Evolutionary conservation across 2,888 invertebrate genomes (phyloP), one percentile per base, ranked within the genome.

Genomic region (Entomobrya proxima): DNA sequence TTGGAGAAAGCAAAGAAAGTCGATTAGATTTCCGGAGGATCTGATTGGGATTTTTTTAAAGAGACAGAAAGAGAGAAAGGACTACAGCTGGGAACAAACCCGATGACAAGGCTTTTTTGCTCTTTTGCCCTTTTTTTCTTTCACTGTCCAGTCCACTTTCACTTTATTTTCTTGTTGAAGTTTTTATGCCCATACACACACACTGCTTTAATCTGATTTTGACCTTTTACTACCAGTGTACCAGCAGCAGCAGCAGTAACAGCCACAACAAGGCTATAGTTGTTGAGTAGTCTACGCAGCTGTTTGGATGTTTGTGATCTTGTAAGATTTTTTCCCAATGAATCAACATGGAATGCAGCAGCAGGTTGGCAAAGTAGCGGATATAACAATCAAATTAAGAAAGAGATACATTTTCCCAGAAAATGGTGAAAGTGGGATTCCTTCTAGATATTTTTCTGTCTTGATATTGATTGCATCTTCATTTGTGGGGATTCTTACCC

Each of bases 311-410:
- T n/a, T n/a, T n/a, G n/a, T n/a, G n/a, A n/a, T n/a, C n/a, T n/a
- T n/a, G n/a, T n/a, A n/a, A n/a, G n/a, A n/a, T n/a, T n/a, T n/a
- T n/a, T n/a, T n/a, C n/a, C n/a, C n/a, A n/a, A n/a, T 32, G 61
- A 15, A 55, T 55, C 18, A 55, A 6, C 21, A 40, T 21, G 40
- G 67, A 67, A 67, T 37, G 67, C 37, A 67, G 37, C 37, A 67
- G 37, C 24, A 40, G 67, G 24, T 40, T 40, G 4, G 24, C 15
- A 30, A 74, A 47, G 18, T 30, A 50, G 52, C 35, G n/a, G n/a
- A n/a, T n/a, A 47, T 21, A 75, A 52, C 52, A 75, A 75, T 75
- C 75, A 52, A 75, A 75, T 75, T 75, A 75, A 52, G 75, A 52
- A 18, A n/a, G 24, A 61, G 58, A 40, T 77, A 11, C 61, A 27